These are phyloP conservation scores for Nasonia longicornis DNA, from an alignment of 1,140 invertebrate species.

Conservation along the genomic window DNA sequence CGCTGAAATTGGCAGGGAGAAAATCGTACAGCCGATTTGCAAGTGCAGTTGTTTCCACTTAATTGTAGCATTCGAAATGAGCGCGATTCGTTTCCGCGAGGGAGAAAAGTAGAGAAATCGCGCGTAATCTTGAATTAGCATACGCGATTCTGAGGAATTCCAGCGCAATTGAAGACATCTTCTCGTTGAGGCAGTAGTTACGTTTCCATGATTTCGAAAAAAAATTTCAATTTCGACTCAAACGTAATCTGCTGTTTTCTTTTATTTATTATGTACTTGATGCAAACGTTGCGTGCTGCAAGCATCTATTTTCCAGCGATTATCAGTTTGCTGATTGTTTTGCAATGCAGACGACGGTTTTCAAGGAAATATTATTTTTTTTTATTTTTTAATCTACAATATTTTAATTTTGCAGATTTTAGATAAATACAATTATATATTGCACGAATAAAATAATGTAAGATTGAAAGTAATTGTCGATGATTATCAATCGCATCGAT, in stretches of 20 bases:
- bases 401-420: neutral
- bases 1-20: neutral
- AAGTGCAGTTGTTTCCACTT: neutral
- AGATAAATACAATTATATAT: neutral
- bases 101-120: slow-evolving; percentile 4
- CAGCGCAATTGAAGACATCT: neutral
- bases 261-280: neutral
- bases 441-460: neutral
- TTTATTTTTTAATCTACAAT: neutral
- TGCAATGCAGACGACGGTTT: neutral
- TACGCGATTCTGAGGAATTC: neutral
- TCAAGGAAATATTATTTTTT: slow-evolving; percentile 31
- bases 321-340: slow-evolving; percentile 17
- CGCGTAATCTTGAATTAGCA: neutral
- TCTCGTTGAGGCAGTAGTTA: neutral
- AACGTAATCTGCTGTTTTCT: neutral
- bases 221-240: too few relatives aligned
- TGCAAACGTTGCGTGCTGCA: too few relatives aligned
- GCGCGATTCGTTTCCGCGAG: slow-evolving; percentile 5
- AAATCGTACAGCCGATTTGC: neutral
- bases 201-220: too few relatives aligned
- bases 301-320: neutral
- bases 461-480: too few relatives aligned
- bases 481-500: too few relatives aligned
- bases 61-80: slow-evolving; percentile 18